Base-by-base conservation (phyloP, 2,888 invertebrate genomes). In the Iselma pallidipennis region DNA sequence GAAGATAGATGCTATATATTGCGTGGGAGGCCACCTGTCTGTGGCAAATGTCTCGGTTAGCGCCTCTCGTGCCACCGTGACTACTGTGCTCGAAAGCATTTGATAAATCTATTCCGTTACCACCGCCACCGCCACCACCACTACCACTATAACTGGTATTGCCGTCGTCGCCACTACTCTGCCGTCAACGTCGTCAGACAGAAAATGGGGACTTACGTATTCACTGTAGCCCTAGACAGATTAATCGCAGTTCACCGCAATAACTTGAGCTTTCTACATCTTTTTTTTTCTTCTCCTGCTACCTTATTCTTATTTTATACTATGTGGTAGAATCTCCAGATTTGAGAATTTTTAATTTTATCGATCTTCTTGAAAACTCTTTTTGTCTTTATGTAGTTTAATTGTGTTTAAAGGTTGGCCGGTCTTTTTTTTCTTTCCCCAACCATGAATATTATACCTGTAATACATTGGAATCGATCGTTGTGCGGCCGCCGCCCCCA, bases 1-100 rank as follows among this genome's bases (percentile, higher is more conserved):
- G 57, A 61, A 59, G 65, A 65, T 63, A 57, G 65, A 64, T 59
- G 63, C 60, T 54, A 48, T 45, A 33, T 64, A 66, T 66, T 64
- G 67, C 75, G 75, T 78, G 78, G 77, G 78, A 77, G 78, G 78
- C 78, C 78, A 79, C 79, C 79, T 80, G 80, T 79, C 79, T 78
- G 79, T 79, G 78, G 80, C 78, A 79, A 80, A 79, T 78, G 79
- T 78, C 78, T 78, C 77, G 78, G 77, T 77, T 78, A 78, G 76
- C 78, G 74, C 78, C 75, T 74, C 75, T 72, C 57, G 62, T 65
- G 66, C 66, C 66, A 63, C 65, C 65, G 62, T 68, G 59, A 66
- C 65, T 66, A 66, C 66, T 67, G 69, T 69, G 61, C 69, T 69
- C 67, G 67, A 70, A n/a, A 73, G 69, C 72, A 71, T 73, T 75